Conservation (phyloP, 2,113 vertebrate genomes). For the Hylia prasina region DNA sequence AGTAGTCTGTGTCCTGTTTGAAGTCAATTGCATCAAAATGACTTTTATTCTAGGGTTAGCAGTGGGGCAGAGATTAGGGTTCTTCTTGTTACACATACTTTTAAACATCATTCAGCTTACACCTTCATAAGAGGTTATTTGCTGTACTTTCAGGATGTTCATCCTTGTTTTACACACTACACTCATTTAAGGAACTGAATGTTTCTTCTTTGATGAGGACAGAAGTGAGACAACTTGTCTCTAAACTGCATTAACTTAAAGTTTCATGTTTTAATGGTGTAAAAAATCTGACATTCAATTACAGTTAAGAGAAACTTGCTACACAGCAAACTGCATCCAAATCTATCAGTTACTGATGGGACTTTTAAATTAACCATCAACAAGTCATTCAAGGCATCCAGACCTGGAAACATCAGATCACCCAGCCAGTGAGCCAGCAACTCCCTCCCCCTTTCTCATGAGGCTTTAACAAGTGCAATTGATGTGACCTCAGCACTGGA, state of each 20-base stretch:
- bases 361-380: constrained; percentile 38
- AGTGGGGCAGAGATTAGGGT: neutral
- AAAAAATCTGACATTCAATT: constrained; percentile 67
- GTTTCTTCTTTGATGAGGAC: constrained; percentile 48
- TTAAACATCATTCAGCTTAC: neutral
- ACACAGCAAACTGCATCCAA: constrained; percentile 60
- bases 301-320: constrained; percentile 62
- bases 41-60: neutral
- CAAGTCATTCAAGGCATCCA: neutral
- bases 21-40: neutral
- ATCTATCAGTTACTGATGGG: constrained; percentile 42
- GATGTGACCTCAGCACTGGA: constrained; percentile 37
- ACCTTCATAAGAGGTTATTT: constrained; percentile 24
- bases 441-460: constrained; percentile 9
- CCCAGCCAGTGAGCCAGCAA: constrained; percentile 9
- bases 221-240: constrained; percentile 55
- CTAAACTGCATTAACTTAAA: constrained; percentile 63
- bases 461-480: constrained; percentile 50
- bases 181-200: constrained; percentile 16
- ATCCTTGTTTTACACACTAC: neutral
- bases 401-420: constrained; percentile 48
- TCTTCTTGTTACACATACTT: neutral
- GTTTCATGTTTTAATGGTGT: constrained; percentile 67
- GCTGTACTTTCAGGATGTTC: neutral
- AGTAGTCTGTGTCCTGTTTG: neutral